A percentile compares a stretch with the other conserved stretches of the same genome.
phyloP scores from a whole-genome alignment of 1,140 invertebrate genomes.

The Platyscapa corneri region DNA sequence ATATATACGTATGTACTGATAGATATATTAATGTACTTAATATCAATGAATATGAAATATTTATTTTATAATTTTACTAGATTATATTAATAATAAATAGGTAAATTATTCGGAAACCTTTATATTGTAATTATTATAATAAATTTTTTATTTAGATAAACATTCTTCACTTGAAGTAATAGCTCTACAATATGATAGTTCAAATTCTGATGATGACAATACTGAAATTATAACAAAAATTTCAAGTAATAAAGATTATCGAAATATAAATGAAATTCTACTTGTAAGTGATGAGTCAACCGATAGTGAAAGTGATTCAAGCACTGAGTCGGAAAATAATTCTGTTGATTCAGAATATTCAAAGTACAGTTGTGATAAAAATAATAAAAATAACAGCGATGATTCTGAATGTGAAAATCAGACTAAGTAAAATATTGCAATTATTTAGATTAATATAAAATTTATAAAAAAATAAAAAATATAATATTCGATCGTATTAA shows the following conservation, averaged over 20 bases:
- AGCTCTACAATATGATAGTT: conserved; percentile 53
- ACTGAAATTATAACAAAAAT: neutral
- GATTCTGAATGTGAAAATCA: conserved; percentile 16
- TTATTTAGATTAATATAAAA: conserved; percentile 5
- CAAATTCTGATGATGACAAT: conserved; percentile 55
- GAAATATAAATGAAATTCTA: conserved; percentile 27
- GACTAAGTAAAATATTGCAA: conserved; percentile 34
- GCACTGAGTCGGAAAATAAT: conserved; percentile 46
- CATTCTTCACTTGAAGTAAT: conserved; percentile 34
- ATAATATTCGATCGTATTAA: neutral
- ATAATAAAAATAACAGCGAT: neutral
- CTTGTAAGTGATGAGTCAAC: conserved; percentile 30
- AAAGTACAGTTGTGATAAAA: neutral
- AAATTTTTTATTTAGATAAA: conserved; percentile 37
- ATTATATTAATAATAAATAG: too few relatives aligned
- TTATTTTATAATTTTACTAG: neutral
- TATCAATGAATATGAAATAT: neutral
- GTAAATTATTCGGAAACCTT: neutral
- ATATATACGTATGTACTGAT: too few relatives aligned
- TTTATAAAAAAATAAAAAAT: neutral
- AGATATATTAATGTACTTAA: neutral
- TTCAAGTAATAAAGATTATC: conserved; percentile 20
- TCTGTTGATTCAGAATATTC: conserved; percentile 23
- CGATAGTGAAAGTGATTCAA: conserved; percentile 50
- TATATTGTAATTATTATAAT: too few relatives aligned